Base-by-base conservation (phyloP, 2,888 invertebrate species). In the Chaetoderma sp. region DNA sequence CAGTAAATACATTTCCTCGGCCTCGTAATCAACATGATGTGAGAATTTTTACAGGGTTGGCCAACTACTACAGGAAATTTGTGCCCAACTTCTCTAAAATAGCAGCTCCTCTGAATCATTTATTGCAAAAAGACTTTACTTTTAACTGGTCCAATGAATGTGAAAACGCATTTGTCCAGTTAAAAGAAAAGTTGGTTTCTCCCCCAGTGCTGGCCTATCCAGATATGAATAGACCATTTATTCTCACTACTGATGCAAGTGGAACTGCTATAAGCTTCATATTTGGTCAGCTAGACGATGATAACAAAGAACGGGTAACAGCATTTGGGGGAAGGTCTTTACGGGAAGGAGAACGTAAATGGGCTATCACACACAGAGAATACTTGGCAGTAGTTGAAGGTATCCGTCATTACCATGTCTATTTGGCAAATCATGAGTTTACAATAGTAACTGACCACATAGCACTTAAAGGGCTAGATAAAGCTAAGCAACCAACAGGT, bases 21-120 rank as follows among this genome's bases (percentile, higher is more conserved):
- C 71, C 72, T 0, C 67, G 42, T 58, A 64, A 68, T 21, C 70
- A 70, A 57, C 61, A 64, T 10, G 64, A 74, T 21, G 33, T 73
- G 8, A 58, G 69, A 62, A 60, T 61, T 13, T 75, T 72, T 47
- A 33, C 68, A 13, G 72, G 73, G 2, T 50, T 72, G 6, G 70
- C 68, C 45, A 84, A 85, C 72, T 86, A 83, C 72, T 86, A 86
- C 67, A 73, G 79, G 4, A 76, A 76, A 56, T 87, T 86, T 74
- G 68, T 85, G 0, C 72, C 77, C 13, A 74, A 78, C 23, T 69
- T 82, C 6, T 61, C 83, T 1, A 49, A 68, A 5, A 72, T 80
- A 13, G 67, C 78, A 33, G 65, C 70, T 10, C 84, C 83, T 0
- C 61, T 86, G 10, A 78, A 85, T 65, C 42, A 59, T 0, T 60